phyloP scores from a whole-genome alignment of 2,113 vertebrate species.

The Eudyptes chrysolophus region DNA sequence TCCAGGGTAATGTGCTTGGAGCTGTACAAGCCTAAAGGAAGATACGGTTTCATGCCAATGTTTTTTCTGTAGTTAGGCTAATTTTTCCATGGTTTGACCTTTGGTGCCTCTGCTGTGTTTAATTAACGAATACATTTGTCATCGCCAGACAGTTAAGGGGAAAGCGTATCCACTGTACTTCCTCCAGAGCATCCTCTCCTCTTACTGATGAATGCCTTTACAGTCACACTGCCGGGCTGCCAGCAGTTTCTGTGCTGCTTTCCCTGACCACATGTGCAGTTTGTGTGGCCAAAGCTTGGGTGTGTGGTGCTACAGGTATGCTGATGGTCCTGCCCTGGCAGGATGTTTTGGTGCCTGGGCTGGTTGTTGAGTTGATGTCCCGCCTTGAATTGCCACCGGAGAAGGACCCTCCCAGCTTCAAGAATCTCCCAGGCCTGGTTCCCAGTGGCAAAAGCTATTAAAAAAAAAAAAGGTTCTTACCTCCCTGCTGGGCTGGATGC shows the following conservation, averaged over 20 bases:
- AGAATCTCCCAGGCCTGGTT: not conserved
- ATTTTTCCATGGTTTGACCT: not conserved
- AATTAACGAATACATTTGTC: not conserved
- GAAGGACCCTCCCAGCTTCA: not conserved
- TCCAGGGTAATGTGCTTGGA: not conserved
- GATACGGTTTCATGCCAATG: not conserved
- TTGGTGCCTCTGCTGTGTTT: not conserved
- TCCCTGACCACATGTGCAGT: not conserved
- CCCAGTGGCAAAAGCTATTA: not conserved
- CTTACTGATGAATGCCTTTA: not conserved
- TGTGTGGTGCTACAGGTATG: not conserved
- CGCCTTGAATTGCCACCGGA: not conserved
- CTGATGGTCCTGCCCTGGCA: not conserved
- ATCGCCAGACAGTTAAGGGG: not conserved
- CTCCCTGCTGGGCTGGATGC: not conserved
- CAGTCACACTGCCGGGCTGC: not conserved
- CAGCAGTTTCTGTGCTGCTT: not conserved
- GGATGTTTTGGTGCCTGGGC: not conserved
- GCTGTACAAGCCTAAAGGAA: not conserved
- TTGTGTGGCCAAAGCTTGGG: not conserved
- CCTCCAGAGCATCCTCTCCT: not conserved
- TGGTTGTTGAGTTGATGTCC: not conserved
- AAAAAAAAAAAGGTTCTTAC: not conserved
- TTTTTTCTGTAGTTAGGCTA: not conserved
- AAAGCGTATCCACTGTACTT: not conserved